Evolutionary conservation across 2,888 invertebrate genomes (phyloP).

Genomic region (Schizaphis graminum): DNA sequence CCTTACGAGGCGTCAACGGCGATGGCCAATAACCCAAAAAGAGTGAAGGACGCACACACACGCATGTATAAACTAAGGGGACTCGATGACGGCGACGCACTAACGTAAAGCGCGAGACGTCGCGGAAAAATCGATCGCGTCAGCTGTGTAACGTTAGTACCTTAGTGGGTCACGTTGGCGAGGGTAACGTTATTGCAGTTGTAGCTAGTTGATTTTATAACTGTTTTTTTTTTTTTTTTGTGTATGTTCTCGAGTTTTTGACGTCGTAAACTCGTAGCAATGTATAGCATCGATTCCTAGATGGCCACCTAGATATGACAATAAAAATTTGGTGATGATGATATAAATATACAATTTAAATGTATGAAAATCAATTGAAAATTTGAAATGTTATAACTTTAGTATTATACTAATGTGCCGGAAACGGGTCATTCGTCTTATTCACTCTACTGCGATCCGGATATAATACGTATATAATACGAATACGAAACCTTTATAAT

Average conservation of each 20-base stretch:
- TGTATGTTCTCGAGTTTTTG: neutral
- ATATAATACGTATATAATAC: too few species aligned
- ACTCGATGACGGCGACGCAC: neutral
- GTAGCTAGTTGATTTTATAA: neutral
- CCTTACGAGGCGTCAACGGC: neutral
- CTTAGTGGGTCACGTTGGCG: constrained; percentile 51
- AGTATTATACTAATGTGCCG: too few species aligned
- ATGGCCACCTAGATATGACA: neutral
- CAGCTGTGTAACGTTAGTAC: constrained; percentile 55
- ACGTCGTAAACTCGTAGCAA: neutral
- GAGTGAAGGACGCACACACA: neutral
- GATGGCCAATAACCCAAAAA: neutral
- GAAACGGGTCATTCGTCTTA: too few species aligned
- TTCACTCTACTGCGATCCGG: neutral
- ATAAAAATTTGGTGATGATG: neutral
- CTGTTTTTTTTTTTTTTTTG: neutral
- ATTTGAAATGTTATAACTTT: too few species aligned
- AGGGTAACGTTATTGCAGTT: neutral
- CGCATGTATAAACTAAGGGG: neutral
- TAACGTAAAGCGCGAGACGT: neutral
- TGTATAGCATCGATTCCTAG: too few species aligned
- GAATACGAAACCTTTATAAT: neutral
- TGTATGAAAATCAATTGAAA: neutral
- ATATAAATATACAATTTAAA: neutral
- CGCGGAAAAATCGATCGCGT: constrained; percentile 54